Evolutionary conservation across 2,797 vertebrate species (phyloP).

Genomic region (Micromesistius poutassou): DNA sequence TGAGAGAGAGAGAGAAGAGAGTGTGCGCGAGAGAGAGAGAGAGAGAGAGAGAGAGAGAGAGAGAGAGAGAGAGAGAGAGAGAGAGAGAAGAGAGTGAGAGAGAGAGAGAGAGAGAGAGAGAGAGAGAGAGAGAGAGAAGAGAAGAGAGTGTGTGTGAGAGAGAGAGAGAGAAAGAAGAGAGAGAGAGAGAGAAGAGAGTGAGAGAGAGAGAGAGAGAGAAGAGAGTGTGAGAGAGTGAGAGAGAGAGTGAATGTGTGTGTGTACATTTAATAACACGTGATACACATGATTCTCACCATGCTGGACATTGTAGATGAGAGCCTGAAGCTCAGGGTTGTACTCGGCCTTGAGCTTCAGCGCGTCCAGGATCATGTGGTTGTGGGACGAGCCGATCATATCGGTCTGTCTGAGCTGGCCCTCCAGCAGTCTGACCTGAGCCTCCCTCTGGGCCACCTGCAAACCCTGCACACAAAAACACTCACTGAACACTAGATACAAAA

Average conservation of each 20-base stretch:
- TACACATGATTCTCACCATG: constrained; percentile 76
- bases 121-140: background rate
- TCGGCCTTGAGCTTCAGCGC: constrained; percentile 91
- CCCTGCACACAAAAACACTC: constrained; percentile 69
- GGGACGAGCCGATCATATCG: constrained; percentile 81
- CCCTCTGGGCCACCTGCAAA: constrained; percentile 92
- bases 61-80: background rate
- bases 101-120: background rate
- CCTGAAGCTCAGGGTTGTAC: constrained; percentile 87
- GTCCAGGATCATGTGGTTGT: constrained; percentile 89
- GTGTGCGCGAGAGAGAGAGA: background rate
- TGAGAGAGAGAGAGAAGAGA: background rate
- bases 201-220: background rate
- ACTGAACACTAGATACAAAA: background rate
- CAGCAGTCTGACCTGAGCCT: constrained; percentile 89
- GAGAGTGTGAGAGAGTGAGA: background rate
- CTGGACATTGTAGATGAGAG: constrained; percentile 83
- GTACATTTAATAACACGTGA: no score
- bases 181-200: background rate
- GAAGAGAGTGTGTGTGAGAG: no score
- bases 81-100: background rate
- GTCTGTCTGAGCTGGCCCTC: constrained; percentile 91
- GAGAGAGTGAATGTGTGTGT: background rate
- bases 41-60: background rate
- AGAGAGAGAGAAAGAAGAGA: background rate